Conservation (phyloP, 2,888 invertebrate species). For the Acleris cristana region DNA sequence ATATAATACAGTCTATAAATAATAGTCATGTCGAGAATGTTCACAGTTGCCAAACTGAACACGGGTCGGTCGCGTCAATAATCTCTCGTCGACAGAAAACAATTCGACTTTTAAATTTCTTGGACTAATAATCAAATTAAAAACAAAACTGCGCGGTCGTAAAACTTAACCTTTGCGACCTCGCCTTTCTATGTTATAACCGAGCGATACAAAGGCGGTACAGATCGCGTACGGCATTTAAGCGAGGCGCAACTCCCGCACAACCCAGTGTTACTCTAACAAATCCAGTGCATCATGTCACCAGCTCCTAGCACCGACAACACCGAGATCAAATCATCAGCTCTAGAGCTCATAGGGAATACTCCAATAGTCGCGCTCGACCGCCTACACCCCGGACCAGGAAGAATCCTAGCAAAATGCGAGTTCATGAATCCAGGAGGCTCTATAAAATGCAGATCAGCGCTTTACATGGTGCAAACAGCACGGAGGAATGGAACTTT, state of each 20-base stretch:
- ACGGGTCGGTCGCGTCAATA: slow-evolving; percentile 13
- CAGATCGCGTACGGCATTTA: slow-evolving; percentile 28
- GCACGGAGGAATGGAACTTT: slow-evolving; percentile 62
- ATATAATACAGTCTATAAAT: slow-evolving; percentile 26
- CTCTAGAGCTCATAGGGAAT: slow-evolving; percentile 74
- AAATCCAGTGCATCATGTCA: slow-evolving; percentile 44
- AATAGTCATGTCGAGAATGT: slow-evolving; percentile 22
- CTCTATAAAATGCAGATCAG: slow-evolving; percentile 74
- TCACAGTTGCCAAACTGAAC: slow-evolving; percentile 26
- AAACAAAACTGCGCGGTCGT: too few relatives aligned
- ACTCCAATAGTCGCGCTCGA: slow-evolving; percentile 76
- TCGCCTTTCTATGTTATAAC: slow-evolving; percentile 19
- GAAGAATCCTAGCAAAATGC: slow-evolving; percentile 74
- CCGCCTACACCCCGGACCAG: slow-evolving; percentile 70
- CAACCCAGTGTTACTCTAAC: not conserved
- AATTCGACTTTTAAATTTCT: too few relatives aligned
- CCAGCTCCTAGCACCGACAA: slow-evolving; percentile 47
- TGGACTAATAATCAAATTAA: too few relatives aligned
- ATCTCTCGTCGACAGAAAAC: not conserved
- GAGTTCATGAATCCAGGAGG: slow-evolving; percentile 79
- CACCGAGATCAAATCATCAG: slow-evolving; percentile 72
- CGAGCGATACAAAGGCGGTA: slow-evolving; percentile 9
- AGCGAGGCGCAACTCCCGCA: slow-evolving; percentile 9
- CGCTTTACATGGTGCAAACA: slow-evolving; percentile 67
- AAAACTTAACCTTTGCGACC: slow-evolving; percentile 11